Evolutionary conservation across 2,888 invertebrate genomes (phyloP).

Genomic region (Papilio gigon): DNA sequence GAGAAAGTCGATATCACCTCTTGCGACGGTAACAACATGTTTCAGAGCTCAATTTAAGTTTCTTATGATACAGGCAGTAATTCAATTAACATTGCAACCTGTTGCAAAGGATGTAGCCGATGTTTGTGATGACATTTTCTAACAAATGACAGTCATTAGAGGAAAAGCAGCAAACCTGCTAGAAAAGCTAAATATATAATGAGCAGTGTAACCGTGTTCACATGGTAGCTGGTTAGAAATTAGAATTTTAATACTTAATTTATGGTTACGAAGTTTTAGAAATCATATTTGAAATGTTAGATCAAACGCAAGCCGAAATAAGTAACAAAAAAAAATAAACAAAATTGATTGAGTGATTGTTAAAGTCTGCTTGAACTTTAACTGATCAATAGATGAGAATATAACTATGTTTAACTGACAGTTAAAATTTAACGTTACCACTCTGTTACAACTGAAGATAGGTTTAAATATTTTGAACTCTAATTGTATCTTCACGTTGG

Average conservation of each 20-base stretch:
- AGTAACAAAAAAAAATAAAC: neutral
- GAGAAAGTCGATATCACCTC: neutral
- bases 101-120: constrained; percentile 17
- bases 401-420: no score
- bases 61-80: constrained; percentile 13
- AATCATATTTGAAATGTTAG: no score
- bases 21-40: neutral
- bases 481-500: neutral
- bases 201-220: neutral
- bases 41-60: constrained; percentile 13
- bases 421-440: no score
- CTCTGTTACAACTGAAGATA: no score
- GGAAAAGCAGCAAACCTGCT: constrained; percentile 15
- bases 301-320: neutral
- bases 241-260: no score
- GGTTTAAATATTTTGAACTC: no score
- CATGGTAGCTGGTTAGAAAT: neutral
- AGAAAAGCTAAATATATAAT: neutral
- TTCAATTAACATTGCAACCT: constrained; percentile 23
- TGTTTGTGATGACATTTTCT: constrained; percentile 21
- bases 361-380: no score
- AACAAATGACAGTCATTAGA: constrained; percentile 15
- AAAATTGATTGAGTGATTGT: neutral
- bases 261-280: no score
- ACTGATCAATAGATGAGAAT: no score